Evolutionary conservation across 2,113 vertebrate genomes (phyloP).

Genomic region (Dermatemys mawii): DNA sequence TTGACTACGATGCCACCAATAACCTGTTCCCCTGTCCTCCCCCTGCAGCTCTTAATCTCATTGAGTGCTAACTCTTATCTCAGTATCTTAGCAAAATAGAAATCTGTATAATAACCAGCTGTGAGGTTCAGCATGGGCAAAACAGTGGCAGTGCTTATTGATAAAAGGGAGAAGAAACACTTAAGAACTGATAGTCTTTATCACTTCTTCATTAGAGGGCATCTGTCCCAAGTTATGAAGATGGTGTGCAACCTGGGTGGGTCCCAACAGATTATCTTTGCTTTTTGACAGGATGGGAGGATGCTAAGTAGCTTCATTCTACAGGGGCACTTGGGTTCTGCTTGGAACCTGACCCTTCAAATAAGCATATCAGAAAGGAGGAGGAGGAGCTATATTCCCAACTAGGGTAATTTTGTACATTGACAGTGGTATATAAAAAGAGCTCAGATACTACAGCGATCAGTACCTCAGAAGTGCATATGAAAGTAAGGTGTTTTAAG

Average conservation of each 20-base stretch:
- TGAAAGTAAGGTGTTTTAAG: slow-evolving; percentile 42
- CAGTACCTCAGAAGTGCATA: slow-evolving; percentile 22
- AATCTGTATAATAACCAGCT: not conserved
- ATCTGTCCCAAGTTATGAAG: not conserved
- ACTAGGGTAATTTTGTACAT: not conserved
- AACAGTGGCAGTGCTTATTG: not conserved
- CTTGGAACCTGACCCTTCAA: not conserved
- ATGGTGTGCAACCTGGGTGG: not conserved
- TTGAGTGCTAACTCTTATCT: not conserved
- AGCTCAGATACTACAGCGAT: not conserved
- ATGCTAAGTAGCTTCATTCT: not conserved
- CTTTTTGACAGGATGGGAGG: too few relatives aligned
- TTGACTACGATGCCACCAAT: not conserved
- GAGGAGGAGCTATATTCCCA: not conserved
- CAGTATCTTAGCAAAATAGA: not conserved
- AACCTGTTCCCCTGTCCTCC: not conserved
- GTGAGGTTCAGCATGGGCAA: not conserved
- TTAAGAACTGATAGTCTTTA: not conserved
- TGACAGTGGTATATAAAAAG: not conserved
- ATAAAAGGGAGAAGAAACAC: not conserved
- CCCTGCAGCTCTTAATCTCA: not conserved
- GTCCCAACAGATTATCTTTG: not conserved
- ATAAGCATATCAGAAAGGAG: not conserved
- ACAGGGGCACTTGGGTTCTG: not conserved
- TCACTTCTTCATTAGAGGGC: not conserved